phyloP scores from a whole-genome alignment of 2,113 vertebrate species.

The Ceuthmochares aereus region DNA sequence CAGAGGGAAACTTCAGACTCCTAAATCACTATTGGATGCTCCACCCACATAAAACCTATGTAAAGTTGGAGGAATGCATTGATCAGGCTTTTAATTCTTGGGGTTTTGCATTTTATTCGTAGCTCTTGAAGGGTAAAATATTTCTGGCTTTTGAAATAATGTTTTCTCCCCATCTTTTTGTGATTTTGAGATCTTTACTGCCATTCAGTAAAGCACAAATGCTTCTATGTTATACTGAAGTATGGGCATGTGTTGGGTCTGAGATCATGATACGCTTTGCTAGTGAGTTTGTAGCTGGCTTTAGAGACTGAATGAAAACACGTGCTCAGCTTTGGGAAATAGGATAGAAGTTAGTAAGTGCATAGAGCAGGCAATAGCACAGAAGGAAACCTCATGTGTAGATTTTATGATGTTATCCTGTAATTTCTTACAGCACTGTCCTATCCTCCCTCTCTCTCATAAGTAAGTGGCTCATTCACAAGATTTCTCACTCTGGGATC shows the following conservation, averaged over 20 bases:
- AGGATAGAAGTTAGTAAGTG: background rate
- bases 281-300: background rate
- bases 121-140: background rate
- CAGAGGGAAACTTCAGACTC: background rate
- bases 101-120: background rate
- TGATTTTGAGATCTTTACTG: background rate
- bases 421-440: background rate
- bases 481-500: background rate
- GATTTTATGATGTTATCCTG: background rate
- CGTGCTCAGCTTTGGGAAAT: background rate
- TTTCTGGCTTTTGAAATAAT: background rate
- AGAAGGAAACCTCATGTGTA: background rate
- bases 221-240: background rate
- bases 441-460: background rate
- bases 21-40: background rate
- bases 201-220: background rate
- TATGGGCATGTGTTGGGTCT: background rate
- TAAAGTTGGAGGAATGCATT: background rate
- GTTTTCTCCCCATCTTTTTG: background rate
- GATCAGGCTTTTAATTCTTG: background rate
- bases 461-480: background rate
- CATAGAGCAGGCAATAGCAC: background rate
- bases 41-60: accelerated
- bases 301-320: background rate
- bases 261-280: background rate